phyloP scores from a whole-genome alignment of 2,113 vertebrate genomes.

The Ascaphus truei region DNA sequence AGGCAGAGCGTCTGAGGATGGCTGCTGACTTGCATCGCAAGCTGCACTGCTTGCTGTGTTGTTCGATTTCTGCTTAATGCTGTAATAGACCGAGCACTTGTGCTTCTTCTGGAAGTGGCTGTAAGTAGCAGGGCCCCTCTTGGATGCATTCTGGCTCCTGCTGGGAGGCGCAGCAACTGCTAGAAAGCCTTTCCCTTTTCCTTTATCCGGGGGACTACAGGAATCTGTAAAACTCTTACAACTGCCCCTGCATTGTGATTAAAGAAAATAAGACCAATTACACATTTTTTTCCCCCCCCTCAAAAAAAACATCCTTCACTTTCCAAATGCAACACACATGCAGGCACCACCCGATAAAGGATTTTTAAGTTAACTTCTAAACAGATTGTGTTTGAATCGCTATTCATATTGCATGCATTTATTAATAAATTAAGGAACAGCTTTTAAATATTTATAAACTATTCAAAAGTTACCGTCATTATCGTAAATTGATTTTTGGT shows the following conservation, averaged over 20 bases:
- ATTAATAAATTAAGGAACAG: too few species aligned
- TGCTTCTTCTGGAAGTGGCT: slow-evolving; percentile 87
- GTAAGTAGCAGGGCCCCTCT: slow-evolving; percentile 70
- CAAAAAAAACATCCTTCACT: too few species aligned
- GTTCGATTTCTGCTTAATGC: slow-evolving; percentile 73
- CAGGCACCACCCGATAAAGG: too few species aligned
- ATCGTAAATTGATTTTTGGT: too few species aligned
- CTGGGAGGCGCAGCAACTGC: slow-evolving; percentile 64
- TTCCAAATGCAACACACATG: too few species aligned
- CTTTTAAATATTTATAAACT: too few species aligned
- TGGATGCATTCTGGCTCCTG: slow-evolving; percentile 73
- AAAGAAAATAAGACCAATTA: too few species aligned
- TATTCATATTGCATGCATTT: too few species aligned
- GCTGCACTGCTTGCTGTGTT: slow-evolving; percentile 34
- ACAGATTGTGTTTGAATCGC: too few species aligned
- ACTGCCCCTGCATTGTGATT: slow-evolving; percentile 68
- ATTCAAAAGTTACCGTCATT: too few species aligned
- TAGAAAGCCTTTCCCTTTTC: slow-evolving; percentile 87
- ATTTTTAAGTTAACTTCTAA: too few species aligned
- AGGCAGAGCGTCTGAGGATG: slow-evolving; percentile 38
- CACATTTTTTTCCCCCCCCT: too few species aligned
- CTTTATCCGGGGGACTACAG: slow-evolving; percentile 83
- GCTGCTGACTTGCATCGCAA: slow-evolving; percentile 57
- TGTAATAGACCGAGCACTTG: slow-evolving; percentile 87
- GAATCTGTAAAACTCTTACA: slow-evolving; percentile 89